phyloP scores from a whole-genome alignment of 2,888 invertebrate species.

The Eumerus sabulonum region DNA sequence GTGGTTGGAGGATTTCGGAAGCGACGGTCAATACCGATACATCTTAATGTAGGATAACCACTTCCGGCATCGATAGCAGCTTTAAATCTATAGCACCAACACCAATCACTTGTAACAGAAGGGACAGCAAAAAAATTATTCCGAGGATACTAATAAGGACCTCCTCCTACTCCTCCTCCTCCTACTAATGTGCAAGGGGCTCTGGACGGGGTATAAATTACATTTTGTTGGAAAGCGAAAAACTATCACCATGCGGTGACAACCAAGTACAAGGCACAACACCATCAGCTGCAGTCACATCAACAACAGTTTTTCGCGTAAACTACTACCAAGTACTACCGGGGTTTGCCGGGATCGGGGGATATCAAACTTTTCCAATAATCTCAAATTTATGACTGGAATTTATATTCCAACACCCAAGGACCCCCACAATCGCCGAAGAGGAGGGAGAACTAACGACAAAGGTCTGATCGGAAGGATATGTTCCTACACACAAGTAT shows the following conservation, averaged over 20 bases:
- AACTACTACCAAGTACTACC: conserved; percentile 8
- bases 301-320: conserved; percentile 51
- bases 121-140: too few relatives aligned
- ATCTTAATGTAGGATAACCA: conserved; percentile 61
- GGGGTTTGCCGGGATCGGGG: background rate
- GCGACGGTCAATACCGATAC: conserved; percentile 50
- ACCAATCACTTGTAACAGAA: background rate
- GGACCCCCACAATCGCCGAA: background rate
- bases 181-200: too few relatives aligned
- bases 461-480: background rate
- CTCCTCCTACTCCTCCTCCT: too few relatives aligned
- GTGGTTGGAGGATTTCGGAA: conserved; percentile 25
- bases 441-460: too few relatives aligned
- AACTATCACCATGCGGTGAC: conserved; percentile 34
- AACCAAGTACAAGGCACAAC: conserved; percentile 29
- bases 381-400: conserved; percentile 67
- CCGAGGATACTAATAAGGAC: too few relatives aligned
- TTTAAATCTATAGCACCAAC: conserved; percentile 1
- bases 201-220: conserved; percentile 42
- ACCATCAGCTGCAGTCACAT: conserved; percentile 60
- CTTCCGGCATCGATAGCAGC: conserved; percentile 32
- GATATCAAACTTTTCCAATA: conserved; percentile 68
- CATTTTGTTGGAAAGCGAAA: conserved; percentile 55
- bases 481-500: too few relatives aligned
- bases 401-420: conserved; percentile 59